Base-by-base conservation (phyloP, 92 coral and sea anemone species). In the Heliopora coerulea region DNA sequence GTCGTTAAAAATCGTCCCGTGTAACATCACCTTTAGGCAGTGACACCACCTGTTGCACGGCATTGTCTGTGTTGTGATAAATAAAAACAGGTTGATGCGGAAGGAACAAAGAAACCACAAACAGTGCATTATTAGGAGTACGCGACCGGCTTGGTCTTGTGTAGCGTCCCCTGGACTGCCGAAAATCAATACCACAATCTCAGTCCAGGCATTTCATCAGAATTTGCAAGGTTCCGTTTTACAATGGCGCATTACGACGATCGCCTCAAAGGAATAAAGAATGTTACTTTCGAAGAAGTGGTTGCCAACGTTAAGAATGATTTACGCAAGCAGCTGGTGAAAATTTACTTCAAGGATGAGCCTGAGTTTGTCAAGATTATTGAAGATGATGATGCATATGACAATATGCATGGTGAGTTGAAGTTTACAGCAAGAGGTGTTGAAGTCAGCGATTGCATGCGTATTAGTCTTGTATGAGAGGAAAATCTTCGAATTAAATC, bases 331-430 rank as follows among this genome's bases (percentile, higher is more conserved):
- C 74, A 67, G 39, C 54, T 67, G n/a, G 48, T 67, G 12, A 20
- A 34, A 19, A 52, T 67, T 20, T 44, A 67, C 21, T 67, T 67
- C 52, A 67, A 67, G 48, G 74, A 67, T 14, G 74, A 67, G 39
- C 74, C 74, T 0, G 74, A 67, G 7, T 49, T 67, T 30, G 74
- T 67, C 21, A 44, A 49, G 20, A 67, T 67, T 67, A 44, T 67
- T 40, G 74, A 67, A 42, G 74, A 67, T 15, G 74, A 67, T 67
- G 74, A 67, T 21, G 74, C 58, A 49, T 67, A 44, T 49, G 74
- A 46, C 14, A 46, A 27, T 23, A 67, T 67, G 23, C 46, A 21
- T 67, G 74, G 74, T 67, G n/a, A n/a, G n/a, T n/a, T n/a, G n/a
- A n/a, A n/a, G n/a, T n/a, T n/a, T n/a, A n/a, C n/a, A n/a, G n/a